Conservation (phyloP, 2,113 vertebrate species). For the Leiothrix lutea region DNA sequence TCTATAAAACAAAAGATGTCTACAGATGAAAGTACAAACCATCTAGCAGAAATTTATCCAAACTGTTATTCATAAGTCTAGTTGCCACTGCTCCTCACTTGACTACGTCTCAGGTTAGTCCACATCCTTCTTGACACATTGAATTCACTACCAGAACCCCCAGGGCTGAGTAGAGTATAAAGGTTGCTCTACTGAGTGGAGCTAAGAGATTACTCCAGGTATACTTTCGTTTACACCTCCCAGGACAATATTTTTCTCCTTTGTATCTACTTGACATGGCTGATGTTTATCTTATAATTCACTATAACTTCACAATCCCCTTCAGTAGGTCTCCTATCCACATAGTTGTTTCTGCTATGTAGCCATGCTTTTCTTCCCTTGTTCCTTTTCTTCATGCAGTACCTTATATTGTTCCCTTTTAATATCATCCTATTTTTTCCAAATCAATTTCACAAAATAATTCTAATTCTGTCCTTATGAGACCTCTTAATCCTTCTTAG, state of each 20-base stretch:
- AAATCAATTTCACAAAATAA: not conserved
- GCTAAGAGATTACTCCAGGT: not conserved
- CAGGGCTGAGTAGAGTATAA: not conserved
- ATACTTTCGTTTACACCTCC: not conserved
- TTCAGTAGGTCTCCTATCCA: not conserved
- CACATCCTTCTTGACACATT: not conserved
- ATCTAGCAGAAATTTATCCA: not conserved
- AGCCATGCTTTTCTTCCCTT: not conserved
- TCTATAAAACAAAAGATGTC: not conserved
- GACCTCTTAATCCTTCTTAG: not conserved
- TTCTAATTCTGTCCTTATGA: not conserved
- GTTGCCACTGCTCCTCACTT: not conserved
- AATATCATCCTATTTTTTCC: not conserved
- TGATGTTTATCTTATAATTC: not conserved
- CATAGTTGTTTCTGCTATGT: not conserved
- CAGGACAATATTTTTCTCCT: not conserved
- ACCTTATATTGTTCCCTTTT: not conserved
- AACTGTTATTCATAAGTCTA: not conserved
- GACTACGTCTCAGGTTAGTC: not conserved
- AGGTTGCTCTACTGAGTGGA: rapidly evolving
- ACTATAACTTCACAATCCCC: not conserved
- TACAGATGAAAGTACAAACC: not conserved
- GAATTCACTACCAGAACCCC: not conserved
- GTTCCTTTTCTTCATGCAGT: not conserved
- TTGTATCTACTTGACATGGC: not conserved